A percentile compares a stretch with the other conserved stretches of the same genome.
Evolutionary conservation across 1,140 invertebrate species (phyloP).

Genomic region (Papilio aristodemus): DNA sequence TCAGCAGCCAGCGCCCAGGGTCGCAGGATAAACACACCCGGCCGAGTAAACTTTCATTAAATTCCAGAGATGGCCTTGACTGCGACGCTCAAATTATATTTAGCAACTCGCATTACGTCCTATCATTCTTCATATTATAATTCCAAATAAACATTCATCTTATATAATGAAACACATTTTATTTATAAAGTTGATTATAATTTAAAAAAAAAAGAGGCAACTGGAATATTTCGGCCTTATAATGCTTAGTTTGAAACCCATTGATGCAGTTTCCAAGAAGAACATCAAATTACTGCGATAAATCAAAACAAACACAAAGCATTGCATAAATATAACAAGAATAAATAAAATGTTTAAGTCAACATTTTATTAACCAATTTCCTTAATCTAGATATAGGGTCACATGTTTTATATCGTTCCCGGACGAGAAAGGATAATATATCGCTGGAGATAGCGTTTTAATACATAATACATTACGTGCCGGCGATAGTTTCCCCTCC

Average conservation of each 20-base stretch:
- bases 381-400: constrained; percentile 21
- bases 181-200: neutral
- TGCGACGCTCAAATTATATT: constrained; percentile 7
- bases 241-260: no score
- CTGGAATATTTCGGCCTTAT: no score
- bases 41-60: constrained; percentile 65
- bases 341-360: constrained; percentile 4
- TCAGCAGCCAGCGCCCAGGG: constrained; percentile 57
- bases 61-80: constrained; percentile 36
- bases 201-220: neutral
- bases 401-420: constrained; percentile 30
- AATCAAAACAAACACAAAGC: no score
- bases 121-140: constrained; percentile 11
- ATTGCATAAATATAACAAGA: neutral
- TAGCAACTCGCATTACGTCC: neutral
- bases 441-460: constrained; percentile 27
- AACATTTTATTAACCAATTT: constrained; percentile 32
- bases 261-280: no score
- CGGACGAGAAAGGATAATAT: constrained; percentile 29
- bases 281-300: no score
- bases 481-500: constrained; percentile 32
- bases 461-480: constrained; percentile 40
- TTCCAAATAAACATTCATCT: constrained; percentile 6
- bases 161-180: neutral
- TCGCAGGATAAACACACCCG: constrained; percentile 52